These are phyloP conservation scores for Otus scops DNA, from an alignment of 2,797 vertebrate genomes.

Conservation along the genomic window DNA sequence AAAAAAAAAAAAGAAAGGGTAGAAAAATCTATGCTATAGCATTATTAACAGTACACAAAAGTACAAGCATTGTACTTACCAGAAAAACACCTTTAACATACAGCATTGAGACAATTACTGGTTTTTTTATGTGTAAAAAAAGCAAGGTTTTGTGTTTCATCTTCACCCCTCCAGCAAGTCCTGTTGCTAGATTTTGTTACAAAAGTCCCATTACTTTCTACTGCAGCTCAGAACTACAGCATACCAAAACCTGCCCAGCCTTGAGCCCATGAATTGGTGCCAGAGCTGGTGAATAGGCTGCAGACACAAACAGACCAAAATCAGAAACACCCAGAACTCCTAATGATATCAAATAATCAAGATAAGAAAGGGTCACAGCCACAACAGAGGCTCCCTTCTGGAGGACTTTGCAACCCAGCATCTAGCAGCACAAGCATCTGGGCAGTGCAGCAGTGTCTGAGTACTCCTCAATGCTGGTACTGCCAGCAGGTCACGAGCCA, in stretches of 20 bases:
- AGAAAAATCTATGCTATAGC: neutral
- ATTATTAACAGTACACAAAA: neutral
- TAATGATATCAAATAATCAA: neutral
- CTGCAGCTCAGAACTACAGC: neutral
- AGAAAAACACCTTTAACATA: neutral
- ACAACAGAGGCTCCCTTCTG: neutral
- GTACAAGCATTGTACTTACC: neutral
- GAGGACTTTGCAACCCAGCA: neutral
- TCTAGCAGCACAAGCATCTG: neutral
- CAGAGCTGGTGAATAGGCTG: neutral
- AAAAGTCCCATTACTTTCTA: neutral
- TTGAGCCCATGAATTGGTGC: fast-evolving
- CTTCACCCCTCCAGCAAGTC: neutral
- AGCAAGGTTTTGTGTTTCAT: neutral
- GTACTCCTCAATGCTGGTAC: neutral
- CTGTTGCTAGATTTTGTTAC: neutral
- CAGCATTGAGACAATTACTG: neutral
- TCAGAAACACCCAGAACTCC: neutral
- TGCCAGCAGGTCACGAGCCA: neutral
- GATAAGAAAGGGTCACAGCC: neutral
- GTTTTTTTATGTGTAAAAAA: neutral
- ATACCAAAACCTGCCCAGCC: neutral
- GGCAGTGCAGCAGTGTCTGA: neutral
- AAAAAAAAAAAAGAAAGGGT: neutral
- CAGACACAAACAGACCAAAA: neutral